Percentiles rank a stretch among this genome's conserved stretches.
phyloP scores from a whole-genome alignment of 2,797 vertebrate genomes.

The Aulostomus chinensis region DNA sequence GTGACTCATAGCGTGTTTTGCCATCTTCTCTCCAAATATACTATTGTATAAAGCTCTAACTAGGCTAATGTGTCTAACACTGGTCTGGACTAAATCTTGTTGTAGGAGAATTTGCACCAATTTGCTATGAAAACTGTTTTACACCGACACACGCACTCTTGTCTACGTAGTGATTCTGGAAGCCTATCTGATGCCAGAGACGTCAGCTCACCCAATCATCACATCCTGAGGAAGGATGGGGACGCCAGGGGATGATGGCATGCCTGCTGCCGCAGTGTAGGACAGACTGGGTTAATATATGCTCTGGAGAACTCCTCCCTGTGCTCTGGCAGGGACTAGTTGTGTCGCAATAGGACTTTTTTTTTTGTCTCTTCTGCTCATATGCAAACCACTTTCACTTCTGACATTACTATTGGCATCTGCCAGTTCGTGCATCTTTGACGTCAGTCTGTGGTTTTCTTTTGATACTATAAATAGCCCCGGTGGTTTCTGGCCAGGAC shows the following conservation, averaged over 20 bases:
- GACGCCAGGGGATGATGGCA: conserved; percentile 48
- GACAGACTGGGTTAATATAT: conserved; percentile 50
- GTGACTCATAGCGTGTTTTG: too few species aligned
- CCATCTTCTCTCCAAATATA: not conserved
- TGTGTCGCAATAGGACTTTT: conserved; percentile 16
- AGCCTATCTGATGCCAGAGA: conserved; percentile 29
- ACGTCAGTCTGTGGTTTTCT: conserved; percentile 45
- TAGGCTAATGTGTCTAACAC: too few species aligned
- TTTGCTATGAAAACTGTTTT: conserved; percentile 22
- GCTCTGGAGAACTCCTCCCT: conserved; percentile 49
- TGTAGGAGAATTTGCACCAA: too few species aligned
- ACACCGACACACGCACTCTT: conserved; percentile 20
- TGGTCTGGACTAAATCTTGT: too few species aligned
- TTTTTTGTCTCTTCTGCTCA: conserved; percentile 30
- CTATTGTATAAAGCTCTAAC: too few species aligned
- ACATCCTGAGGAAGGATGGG: conserved; percentile 34
- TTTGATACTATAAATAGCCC: conserved; percentile 39
- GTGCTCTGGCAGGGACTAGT: conserved; percentile 21
- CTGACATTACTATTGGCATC: conserved; percentile 21
- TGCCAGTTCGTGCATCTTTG: conserved; percentile 32
- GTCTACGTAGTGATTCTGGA: conserved; percentile 15
- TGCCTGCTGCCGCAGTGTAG: conserved; percentile 30
- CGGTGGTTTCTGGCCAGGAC: conserved; percentile 24
- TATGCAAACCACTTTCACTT: conserved; percentile 36
- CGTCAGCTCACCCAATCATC: conserved; percentile 36